Evolutionary conservation across 2,113 vertebrate species (phyloP).

Genomic region (Cyprinodon tularosa): DNA sequence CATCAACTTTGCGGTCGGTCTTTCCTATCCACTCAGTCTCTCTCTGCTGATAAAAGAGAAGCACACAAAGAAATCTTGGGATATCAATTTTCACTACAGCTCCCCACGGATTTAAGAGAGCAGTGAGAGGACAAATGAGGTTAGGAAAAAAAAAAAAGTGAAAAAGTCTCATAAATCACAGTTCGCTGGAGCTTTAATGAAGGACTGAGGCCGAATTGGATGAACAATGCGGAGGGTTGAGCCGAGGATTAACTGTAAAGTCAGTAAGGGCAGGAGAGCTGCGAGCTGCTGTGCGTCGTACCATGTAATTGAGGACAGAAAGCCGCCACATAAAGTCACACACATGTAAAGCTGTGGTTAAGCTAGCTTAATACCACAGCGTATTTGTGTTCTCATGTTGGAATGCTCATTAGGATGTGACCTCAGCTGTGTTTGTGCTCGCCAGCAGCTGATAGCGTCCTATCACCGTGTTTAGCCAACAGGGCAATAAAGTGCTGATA

Average conservation of each 20-base stretch:
- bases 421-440: constrained; percentile 49
- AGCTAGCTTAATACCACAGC: constrained; percentile 43
- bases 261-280: neutral
- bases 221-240: neutral
- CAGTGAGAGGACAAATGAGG: neutral
- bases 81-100: constrained; percentile 4
- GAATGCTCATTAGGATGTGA: constrained; percentile 63
- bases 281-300: neutral
- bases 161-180: constrained; percentile 8
- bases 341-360: constrained; percentile 10
- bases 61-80: neutral
- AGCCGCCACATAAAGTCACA: constrained; percentile 26
- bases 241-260: neutral
- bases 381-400: constrained; percentile 61
- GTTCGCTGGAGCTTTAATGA: neutral
- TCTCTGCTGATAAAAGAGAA: neutral
- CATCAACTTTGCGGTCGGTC: neutral
- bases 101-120: neutral
- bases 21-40: neutral
- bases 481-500: constrained; percentile 50
- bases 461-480: constrained; percentile 65
- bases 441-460: constrained; percentile 34
- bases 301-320: neutral
- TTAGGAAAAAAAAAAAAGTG: neutral
- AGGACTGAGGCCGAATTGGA: neutral